These are phyloP conservation scores for Gobius niger DNA, from an alignment of 2,113 vertebrate genomes.

Conservation along the genomic window DNA sequence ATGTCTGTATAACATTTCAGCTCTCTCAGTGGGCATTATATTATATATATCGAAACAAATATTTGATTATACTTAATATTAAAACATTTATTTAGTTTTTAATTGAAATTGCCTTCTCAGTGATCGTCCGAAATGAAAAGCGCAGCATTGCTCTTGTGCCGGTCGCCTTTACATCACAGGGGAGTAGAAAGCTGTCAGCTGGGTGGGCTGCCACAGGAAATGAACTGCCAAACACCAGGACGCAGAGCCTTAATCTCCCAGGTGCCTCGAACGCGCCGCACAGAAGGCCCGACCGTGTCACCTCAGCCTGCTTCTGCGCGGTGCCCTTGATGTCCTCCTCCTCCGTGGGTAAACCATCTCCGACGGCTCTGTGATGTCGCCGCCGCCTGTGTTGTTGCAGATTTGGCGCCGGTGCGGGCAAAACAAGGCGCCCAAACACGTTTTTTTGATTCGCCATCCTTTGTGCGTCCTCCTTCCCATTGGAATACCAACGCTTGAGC, in stretches of 20 bases:
- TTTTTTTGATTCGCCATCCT: slow-evolving; percentile 65
- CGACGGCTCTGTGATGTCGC: slow-evolving; percentile 70
- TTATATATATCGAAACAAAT: no score
- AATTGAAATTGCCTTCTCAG: no score
- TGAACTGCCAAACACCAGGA: neutral
- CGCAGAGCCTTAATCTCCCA: neutral
- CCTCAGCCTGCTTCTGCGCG: slow-evolving; percentile 59
- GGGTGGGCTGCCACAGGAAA: neutral
- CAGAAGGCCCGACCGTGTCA: slow-evolving; percentile 63
- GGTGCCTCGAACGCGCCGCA: slow-evolving; percentile 33
- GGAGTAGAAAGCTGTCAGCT: slow-evolving; percentile 59
- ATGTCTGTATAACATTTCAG: no score
- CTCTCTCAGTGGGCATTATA: no score
- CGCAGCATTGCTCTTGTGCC: slow-evolving; percentile 53
- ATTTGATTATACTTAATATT: no score
- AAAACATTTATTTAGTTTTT: no score
- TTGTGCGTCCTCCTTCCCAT: slow-evolving; percentile 60
- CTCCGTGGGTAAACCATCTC: slow-evolving; percentile 52
- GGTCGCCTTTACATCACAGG: slow-evolving; percentile 72
- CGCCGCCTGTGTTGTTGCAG: slow-evolving; percentile 71
- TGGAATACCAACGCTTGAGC: slow-evolving; percentile 61
- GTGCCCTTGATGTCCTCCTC: slow-evolving; percentile 70
- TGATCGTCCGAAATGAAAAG: no score
- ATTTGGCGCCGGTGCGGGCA: slow-evolving; percentile 76
- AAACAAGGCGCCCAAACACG: slow-evolving; percentile 68